A percentile compares a stretch with the other conserved stretches of the same genome.
Conservation (phyloP, 37 sponge, comb jelly and placozoan genomes). For the Hexactinellida sp. region DNA sequence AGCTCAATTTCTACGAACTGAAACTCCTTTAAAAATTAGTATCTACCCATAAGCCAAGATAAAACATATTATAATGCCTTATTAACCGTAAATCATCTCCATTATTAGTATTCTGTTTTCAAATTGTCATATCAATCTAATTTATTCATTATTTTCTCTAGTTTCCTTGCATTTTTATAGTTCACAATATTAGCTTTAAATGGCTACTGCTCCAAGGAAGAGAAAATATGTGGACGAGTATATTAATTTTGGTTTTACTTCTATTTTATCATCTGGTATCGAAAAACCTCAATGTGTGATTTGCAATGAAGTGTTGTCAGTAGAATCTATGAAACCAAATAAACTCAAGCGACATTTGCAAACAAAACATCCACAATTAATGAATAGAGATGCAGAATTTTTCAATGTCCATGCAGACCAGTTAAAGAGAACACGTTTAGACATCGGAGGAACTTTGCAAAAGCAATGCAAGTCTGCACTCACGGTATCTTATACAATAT, state of each 20-base stretch:
- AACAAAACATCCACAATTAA: neutral
- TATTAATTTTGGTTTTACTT: neutral
- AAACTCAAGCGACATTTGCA: neutral
- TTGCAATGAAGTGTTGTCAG: neutral
- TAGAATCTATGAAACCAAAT: neutral
- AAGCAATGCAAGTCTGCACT: neutral
- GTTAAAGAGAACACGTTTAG: neutral
- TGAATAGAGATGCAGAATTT: neutral
- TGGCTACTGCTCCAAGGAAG: neutral
- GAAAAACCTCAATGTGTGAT: constrained; percentile 6
- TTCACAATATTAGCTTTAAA: too few species aligned
- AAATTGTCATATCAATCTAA: too few species aligned
- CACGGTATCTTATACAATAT: neutral
- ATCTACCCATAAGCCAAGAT: too few species aligned
- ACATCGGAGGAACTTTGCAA: neutral
- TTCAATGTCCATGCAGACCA: neutral
- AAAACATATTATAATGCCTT: too few species aligned
- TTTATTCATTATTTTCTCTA: too few species aligned
- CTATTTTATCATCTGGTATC: neutral
- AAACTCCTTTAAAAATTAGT: too few species aligned
- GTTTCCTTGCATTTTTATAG: too few species aligned
- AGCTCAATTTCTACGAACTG: too few species aligned
- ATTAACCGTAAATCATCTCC: too few species aligned
- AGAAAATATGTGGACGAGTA: neutral
- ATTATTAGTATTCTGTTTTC: too few species aligned